These are phyloP conservation scores for Hippasteria phrygiana DNA, from an alignment of 53 echinoderm and acorn worm species.

Conservation along the genomic window DNA sequence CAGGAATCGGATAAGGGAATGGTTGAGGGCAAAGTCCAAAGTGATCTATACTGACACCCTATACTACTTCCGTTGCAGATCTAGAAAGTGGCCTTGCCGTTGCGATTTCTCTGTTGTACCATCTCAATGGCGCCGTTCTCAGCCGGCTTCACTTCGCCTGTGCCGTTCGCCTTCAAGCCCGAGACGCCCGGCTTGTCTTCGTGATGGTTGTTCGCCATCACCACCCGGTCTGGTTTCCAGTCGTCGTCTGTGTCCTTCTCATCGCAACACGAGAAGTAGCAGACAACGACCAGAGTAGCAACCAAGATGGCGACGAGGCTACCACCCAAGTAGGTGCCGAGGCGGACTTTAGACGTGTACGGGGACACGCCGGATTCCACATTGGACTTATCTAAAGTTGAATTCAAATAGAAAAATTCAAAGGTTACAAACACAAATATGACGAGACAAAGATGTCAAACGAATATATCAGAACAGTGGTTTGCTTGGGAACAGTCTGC, in stretches of 20 bases:
- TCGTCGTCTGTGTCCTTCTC: not conserved
- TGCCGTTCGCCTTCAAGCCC: not conserved
- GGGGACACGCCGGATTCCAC: constrained; percentile 34
- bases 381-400: constrained; percentile 28
- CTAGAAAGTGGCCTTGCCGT: not conserved
- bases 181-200: not conserved
- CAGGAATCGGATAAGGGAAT: too few species aligned
- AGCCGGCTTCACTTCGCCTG: not conserved
- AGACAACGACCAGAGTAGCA: constrained; percentile 15
- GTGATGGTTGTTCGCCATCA: not conserved
- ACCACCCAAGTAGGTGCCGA: constrained; percentile 36
- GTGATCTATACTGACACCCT: not conserved
- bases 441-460: too few species aligned
- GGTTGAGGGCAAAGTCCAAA: too few species aligned
- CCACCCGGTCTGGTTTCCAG: not conserved
- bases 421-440: not conserved
- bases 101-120: not conserved
- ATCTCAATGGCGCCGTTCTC: too few species aligned
- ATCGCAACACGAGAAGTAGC: constrained; percentile 36
- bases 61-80: not conserved
- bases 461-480: too few species aligned
- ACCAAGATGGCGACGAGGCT: constrained; percentile 6
- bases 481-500: too few species aligned
- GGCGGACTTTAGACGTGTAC: not conserved
- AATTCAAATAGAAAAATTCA: not conserved